phyloP scores from a whole-genome alignment of 2,797 vertebrate species.

The Cyprinella venusta region DNA sequence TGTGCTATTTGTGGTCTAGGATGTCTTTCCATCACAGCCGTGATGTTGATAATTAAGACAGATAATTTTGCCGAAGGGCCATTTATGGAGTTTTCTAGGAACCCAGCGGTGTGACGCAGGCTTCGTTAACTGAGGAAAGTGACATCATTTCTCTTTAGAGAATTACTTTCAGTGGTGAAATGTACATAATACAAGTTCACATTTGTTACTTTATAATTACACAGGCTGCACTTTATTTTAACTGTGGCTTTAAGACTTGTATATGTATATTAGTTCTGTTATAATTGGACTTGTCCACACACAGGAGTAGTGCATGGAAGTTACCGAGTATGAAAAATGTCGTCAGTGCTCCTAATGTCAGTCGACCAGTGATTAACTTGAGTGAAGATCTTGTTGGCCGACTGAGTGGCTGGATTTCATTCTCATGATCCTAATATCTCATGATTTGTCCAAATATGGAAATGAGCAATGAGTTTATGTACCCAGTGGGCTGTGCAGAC shows the following conservation, averaged over 20 bases:
- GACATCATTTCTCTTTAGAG: not conserved
- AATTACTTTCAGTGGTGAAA: not conserved
- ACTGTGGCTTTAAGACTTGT: not conserved
- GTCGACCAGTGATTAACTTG: not conserved
- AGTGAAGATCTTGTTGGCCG: not conserved
- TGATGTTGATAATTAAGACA: constrained; percentile 11
- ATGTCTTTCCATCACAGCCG: constrained; percentile 21
- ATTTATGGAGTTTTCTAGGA: constrained; percentile 5
- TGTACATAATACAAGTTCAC: not conserved
- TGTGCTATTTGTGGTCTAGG: not conserved
- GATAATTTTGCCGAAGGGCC: not conserved
- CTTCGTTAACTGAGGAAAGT: not conserved
- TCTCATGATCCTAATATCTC: constrained; percentile 13
- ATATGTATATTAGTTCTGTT: not conserved
- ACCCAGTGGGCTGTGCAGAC: constrained; percentile 27
- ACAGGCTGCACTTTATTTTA: not conserved
- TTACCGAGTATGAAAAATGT: not conserved
- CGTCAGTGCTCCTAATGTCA: not conserved
- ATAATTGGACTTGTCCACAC: not conserved
- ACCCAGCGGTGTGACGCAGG: not conserved
- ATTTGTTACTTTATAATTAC: not conserved
- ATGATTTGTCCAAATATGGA: constrained; percentile 55
- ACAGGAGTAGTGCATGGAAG: not conserved
- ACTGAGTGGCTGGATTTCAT: constrained; percentile 22
- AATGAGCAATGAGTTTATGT: constrained; percentile 39